A percentile compares a stretch with the other conserved stretches of the same genome.
Evolutionary conservation across 2,888 invertebrate species (phyloP).

Genomic region (Bombyx huttoni): DNA sequence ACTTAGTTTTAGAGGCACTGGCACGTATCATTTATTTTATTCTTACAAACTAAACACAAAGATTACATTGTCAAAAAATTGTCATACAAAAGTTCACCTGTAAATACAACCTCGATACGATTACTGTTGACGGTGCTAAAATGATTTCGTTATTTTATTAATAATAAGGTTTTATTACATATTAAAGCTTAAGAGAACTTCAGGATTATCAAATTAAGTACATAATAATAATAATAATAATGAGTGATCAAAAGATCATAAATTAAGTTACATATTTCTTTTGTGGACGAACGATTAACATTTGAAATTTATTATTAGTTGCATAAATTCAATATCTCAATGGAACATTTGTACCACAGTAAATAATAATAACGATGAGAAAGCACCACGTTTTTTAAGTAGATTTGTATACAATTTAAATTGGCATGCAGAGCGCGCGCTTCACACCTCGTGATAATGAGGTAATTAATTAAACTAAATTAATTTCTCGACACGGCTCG

Average conservation of each 20-base stretch:
- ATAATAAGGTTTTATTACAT: neutral
- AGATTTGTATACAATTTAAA: neutral
- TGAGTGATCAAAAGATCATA: neutral
- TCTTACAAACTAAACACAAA: conserved; percentile 20
- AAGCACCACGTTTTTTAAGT: neutral
- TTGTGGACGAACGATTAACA: too few species aligned
- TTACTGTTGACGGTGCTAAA: neutral
- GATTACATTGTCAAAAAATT: conserved; percentile 17
- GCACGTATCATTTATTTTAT: conserved; percentile 39
- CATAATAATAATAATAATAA: neutral
- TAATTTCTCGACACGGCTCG: too few species aligned
- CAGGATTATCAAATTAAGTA: neutral
- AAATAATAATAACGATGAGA: neutral
- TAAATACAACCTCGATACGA: conserved; percentile 18
- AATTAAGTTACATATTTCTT: neutral
- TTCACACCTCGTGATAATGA: too few species aligned
- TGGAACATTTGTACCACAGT: neutral
- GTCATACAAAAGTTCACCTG: conserved; percentile 10
- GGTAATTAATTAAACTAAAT: too few species aligned
- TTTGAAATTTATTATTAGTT: neutral
- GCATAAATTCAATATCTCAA: neutral
- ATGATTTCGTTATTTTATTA: neutral
- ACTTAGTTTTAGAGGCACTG: conserved; percentile 61
- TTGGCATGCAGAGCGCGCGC: too few species aligned
- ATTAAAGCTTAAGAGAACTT: neutral